A percentile compares a stretch with the other conserved stretches of the same genome.
phyloP scores from a whole-genome alignment of 2,113 vertebrate genomes.

The Eleginops maclovinus region DNA sequence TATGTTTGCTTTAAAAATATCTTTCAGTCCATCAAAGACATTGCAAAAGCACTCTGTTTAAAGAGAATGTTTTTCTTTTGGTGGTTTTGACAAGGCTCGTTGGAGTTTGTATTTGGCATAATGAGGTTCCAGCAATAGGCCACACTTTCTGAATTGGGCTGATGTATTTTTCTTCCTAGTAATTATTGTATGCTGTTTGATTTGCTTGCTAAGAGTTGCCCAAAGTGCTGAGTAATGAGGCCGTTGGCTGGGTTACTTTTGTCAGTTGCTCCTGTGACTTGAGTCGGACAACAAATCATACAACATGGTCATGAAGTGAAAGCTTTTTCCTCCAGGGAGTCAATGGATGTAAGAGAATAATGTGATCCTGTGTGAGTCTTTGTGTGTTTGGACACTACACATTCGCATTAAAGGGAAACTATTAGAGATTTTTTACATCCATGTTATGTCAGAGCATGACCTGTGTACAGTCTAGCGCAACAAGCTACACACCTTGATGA shows the following conservation, averaged over 20 bases:
- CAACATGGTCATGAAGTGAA: not conserved
- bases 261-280: conserved; percentile 42
- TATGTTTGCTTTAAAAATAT: conserved; percentile 24
- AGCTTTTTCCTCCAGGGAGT: conserved; percentile 19
- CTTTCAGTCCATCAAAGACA: not conserved
- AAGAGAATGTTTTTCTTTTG: not conserved
- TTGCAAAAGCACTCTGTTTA: not conserved
- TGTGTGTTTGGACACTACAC: not conserved
- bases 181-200: conserved; percentile 12
- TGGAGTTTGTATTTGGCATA: not conserved
- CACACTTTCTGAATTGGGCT: not conserved
- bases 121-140: not conserved
- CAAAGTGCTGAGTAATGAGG: conserved; percentile 34
- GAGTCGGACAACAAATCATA: conserved; percentile 18
- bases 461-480: conserved; percentile 23
- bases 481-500: conserved; percentile 32
- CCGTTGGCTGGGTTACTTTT: conserved; percentile 32
- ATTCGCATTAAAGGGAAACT: conserved; percentile 10
- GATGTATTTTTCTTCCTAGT: conserved; percentile 15
- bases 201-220: conserved; percentile 44
- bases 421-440: conserved; percentile 14
- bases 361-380: not conserved
- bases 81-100: not conserved
- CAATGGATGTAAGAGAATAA: not conserved
- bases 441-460: conserved; percentile 3